Conservation (phyloP, 2,113 vertebrate genomes). For the Ginglymostoma cirratum region DNA sequence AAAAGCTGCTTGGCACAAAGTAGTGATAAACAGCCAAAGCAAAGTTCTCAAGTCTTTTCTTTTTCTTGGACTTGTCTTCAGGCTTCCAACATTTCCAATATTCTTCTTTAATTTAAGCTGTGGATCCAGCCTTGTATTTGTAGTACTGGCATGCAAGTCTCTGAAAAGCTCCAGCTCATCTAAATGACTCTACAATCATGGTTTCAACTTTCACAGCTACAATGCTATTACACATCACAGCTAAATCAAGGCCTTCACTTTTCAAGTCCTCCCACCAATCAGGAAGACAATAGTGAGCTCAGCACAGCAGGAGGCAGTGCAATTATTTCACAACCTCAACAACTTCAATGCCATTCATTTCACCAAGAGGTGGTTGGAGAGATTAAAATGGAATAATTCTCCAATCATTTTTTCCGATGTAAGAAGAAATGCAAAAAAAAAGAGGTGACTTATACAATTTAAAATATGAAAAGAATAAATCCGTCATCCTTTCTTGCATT, state of each 20-base stretch:
- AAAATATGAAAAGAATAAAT: conserved; percentile 16
- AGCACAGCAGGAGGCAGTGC: neutral
- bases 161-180: neutral
- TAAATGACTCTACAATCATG: neutral
- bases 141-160: neutral
- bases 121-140: neutral
- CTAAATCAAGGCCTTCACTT: neutral
- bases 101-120: neutral
- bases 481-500: neutral
- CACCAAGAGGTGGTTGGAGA: neutral
- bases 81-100: neutral
- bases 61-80: neutral
- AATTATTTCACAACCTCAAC: neutral
- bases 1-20: neutral
- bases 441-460: neutral
- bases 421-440: neutral
- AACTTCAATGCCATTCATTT: conserved; percentile 22
- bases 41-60: neutral
- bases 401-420: conserved; percentile 1
- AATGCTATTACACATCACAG: neutral
- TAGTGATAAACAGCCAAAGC: neutral
- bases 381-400: conserved; percentile 6
- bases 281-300: neutral
- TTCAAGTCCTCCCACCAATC: neutral
- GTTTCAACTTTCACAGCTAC: neutral